A percentile compares a stretch with the other conserved stretches of the same genome.
phyloP scores from a whole-genome alignment of 2,797 vertebrate species.

The Phylloscopus collybita region DNA sequence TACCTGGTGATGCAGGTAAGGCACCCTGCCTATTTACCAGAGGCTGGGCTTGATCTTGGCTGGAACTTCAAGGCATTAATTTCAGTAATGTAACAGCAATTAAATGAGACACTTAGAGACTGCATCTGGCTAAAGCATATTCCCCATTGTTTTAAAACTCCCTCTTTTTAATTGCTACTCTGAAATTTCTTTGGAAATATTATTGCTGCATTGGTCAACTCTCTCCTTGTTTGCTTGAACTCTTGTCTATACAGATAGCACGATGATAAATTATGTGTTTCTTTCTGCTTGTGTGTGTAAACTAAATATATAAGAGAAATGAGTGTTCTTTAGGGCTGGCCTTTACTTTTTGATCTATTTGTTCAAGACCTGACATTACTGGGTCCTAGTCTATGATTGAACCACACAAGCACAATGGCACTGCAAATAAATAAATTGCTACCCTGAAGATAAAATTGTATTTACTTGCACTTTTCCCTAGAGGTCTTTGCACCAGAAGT shows the following conservation, averaged over 20 bases:
- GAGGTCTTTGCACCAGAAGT: background rate
- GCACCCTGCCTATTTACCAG: background rate
- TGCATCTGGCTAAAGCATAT: background rate
- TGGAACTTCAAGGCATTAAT: background rate
- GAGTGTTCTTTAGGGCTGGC: background rate
- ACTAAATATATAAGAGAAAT: background rate
- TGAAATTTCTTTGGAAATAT: conserved; percentile 13
- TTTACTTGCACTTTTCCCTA: background rate
- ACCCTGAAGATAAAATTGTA: background rate
- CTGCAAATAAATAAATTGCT: conserved; percentile 1
- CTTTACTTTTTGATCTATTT: background rate
- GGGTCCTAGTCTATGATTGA: background rate
- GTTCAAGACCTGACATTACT: background rate
- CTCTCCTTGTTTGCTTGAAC: conserved; percentile 1
- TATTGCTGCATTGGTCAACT: background rate
- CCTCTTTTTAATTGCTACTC: background rate
- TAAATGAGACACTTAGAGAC: background rate
- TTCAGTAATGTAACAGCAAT: background rate
- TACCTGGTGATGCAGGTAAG: background rate
- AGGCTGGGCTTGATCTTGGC: background rate
- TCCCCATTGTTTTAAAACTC: background rate
- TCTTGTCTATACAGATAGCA: background rate
- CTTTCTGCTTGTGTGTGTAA: background rate
- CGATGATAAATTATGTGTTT: background rate
- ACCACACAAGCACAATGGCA: background rate